Percentiles rank a stretch among this genome's conserved stretches.
Evolutionary conservation across 2,797 vertebrate genomes (phyloP).

Genomic region (Melanotaenia trifasciata): DNA sequence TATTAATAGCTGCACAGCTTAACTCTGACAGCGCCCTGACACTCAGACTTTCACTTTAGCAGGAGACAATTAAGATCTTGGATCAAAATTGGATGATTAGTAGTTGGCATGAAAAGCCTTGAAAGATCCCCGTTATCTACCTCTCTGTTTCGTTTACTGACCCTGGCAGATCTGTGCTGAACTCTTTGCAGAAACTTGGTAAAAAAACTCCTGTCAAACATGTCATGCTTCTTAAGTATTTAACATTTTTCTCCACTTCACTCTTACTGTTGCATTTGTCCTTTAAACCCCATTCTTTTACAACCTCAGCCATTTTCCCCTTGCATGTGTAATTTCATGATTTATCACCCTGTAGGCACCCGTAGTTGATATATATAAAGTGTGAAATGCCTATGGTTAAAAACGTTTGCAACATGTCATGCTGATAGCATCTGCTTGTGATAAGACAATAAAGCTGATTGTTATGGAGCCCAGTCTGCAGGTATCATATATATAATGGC

Average conservation of each 20-base stretch:
- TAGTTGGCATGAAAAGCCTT: conserved; percentile 59
- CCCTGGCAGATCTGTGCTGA: conserved; percentile 45
- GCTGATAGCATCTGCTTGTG: no score
- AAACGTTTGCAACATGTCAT: no score
- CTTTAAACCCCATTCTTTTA: conserved; percentile 10
- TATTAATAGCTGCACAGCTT: conserved; percentile 78
- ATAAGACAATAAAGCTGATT: no score
- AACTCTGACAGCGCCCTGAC: conserved; percentile 74
- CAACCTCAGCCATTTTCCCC: conserved; percentile 8
- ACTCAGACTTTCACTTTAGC: conserved; percentile 74
- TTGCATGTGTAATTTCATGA: background rate
- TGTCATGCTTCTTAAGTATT: conserved; percentile 27
- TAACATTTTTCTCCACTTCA: conserved; percentile 26
- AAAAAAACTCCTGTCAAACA: conserved; percentile 26
- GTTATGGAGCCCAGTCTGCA: no score
- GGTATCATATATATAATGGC: no score
- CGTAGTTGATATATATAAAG: no score
- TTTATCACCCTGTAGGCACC: no score
- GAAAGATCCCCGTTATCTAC: conserved; percentile 44
- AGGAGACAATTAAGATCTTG: conserved; percentile 63
- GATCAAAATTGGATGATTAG: conserved; percentile 79
- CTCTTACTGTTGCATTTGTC: conserved; percentile 4
- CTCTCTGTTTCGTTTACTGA: conserved; percentile 30
- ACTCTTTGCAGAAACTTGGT: conserved; percentile 27
- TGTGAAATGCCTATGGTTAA: no score